Evolutionary conservation across 2,113 vertebrate species (phyloP), one percentile per base, ranked within the genome.

Genomic region (Gobiocypris rarus): DNA sequence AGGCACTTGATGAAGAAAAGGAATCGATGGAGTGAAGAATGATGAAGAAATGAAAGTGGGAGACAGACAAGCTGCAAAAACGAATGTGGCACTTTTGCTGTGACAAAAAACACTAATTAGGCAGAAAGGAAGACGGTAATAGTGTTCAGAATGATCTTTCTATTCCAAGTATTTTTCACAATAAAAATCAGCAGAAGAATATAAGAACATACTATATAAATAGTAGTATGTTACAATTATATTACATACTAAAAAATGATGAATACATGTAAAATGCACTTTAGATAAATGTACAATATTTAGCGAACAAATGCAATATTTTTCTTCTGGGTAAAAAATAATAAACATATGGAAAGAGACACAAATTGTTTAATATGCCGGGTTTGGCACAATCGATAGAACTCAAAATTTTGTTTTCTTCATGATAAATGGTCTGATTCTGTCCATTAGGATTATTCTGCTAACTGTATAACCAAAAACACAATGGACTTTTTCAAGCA

Each of bases 11-110:
- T 97, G 96, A 96, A 94, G 86, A 88, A 93, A 93, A 92, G 89
- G 89, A 94, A 98, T 98, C 96, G 38, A 98, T 96, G 95, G 91
- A 96, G 94, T 91, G 95, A 95, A 94, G 95, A 96, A 97, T 95
- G 94, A 96, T 95, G 95, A 96, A 96, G 95, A 95, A 94, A 94
- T 93, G 94, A 91, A 95, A 93, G 87, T 89, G 82, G 77, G 87
- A 91, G 93, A 95, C 88, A 88, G 93, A 94, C 94, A 92, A 87
- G 90, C 84, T 45, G 88, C 17, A 63, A 84, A 8, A 59, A 92
- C 56, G 88, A 92, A 87, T 70, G 87, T 92, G 91, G 88, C 92
- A 93, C 89, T 86, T 75, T 91, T 83, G 86, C 81, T 63, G 81
- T 83, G 77, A 87, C 88, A 80, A 88, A 93, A 92, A 92, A 52